A percentile compares a stretch with the other conserved stretches of the same genome.
These are phyloP conservation scores for Hassar affinis DNA, from an alignment of 2,113 vertebrate genomes.

Conservation along the genomic window DNA sequence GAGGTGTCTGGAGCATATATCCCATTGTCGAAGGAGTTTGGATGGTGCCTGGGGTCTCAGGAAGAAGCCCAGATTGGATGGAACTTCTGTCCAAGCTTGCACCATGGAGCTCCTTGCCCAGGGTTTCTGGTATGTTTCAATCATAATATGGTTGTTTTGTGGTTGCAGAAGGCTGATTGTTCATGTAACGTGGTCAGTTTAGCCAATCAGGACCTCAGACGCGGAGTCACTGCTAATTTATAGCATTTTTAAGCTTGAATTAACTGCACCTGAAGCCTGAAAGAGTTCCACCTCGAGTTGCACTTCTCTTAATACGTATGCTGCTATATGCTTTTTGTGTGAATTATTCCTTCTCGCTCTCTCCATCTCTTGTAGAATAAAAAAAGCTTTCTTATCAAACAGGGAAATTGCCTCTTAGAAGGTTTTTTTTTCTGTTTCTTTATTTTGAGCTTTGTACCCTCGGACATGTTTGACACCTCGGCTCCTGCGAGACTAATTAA, in stretches of 20 bases:
- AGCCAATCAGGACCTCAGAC: neutral
- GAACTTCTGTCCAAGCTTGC: neutral
- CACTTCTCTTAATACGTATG: neutral
- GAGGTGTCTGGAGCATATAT: neutral
- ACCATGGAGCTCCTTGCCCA: neutral
- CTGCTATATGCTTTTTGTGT: constrained; percentile 9
- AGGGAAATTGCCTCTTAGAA: constrained; percentile 32
- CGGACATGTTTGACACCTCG: constrained; percentile 44
- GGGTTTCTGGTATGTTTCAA: neutral
- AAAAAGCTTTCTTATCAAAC: constrained; percentile 29
- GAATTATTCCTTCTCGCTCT: neutral
- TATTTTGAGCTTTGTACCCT: constrained; percentile 45
- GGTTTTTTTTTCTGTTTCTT: neutral
- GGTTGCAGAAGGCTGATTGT: neutral
- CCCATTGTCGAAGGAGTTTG: neutral
- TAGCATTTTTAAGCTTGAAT: neutral
- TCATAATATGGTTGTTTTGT: neutral
- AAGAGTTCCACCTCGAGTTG: neutral
- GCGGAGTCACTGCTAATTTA: neutral
- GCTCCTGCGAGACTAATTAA: constrained; percentile 52
- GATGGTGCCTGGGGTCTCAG: neutral
- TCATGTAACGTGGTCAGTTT: neutral
- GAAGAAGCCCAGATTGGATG: neutral
- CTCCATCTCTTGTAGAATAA: neutral
- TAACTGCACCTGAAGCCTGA: too few species aligned